phyloP scores from a whole-genome alignment of 2,888 invertebrate species.

The Poecilobothrus nobilitatus region DNA sequence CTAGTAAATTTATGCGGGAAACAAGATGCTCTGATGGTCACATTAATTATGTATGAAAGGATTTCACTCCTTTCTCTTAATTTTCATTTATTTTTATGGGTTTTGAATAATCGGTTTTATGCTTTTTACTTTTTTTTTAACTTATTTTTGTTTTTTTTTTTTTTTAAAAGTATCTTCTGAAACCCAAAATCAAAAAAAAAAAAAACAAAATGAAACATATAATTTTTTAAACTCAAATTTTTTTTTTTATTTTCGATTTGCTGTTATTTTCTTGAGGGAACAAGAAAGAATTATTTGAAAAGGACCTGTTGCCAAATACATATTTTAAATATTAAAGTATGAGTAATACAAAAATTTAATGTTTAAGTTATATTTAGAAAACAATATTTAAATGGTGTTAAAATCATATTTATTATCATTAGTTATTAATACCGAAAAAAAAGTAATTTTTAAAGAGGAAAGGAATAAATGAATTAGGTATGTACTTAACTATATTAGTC shows the following conservation, averaged over 20 bases:
- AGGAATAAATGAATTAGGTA: too few relatives aligned
- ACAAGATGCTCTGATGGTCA: conserved; percentile 4
- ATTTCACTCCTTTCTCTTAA: background rate
- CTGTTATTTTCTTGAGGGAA: background rate
- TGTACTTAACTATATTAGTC: too few relatives aligned
- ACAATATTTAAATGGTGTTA: too few relatives aligned
- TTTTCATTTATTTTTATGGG: background rate
- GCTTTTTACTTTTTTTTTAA: background rate
- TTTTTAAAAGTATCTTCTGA: background rate
- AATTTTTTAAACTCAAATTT: too few relatives aligned
- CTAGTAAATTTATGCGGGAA: conserved; percentile 2
- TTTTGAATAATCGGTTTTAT: conserved; percentile 1
- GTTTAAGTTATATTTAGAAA: too few relatives aligned
- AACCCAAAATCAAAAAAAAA: background rate
- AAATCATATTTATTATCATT: too few relatives aligned
- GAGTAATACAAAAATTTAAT: too few relatives aligned
- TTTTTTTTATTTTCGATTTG: background rate
- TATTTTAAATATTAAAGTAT: too few relatives aligned
- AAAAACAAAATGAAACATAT: background rate
- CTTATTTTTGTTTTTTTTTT: too few relatives aligned
- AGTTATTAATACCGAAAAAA: too few relatives aligned
- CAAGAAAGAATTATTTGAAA: background rate
- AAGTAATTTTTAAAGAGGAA: too few relatives aligned
- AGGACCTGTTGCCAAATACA: background rate
- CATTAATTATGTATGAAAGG: conserved; percentile 1